Percentiles rank a stretch among this genome's conserved stretches.
These are phyloP conservation scores for Diplazon laetatorius DNA, from an alignment of 2,888 invertebrate genomes.

Conservation along the genomic window DNA sequence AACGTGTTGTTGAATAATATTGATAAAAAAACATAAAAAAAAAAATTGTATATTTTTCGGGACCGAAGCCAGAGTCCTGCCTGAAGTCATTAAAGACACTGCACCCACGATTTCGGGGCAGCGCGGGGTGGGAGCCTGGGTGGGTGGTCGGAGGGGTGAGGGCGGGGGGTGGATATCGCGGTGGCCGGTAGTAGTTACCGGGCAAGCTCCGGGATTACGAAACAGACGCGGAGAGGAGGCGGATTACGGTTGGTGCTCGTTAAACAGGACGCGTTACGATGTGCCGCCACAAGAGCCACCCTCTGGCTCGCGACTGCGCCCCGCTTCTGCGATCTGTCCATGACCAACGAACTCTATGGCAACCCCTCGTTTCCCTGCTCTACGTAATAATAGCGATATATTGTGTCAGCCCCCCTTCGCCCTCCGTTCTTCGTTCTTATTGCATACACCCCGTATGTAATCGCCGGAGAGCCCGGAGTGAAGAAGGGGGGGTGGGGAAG, in stretches of 20 bases:
- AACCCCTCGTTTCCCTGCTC: slow-evolving; percentile 20
- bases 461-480: too few species aligned
- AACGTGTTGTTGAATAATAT: too few species aligned
- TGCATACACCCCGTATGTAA: slow-evolving; percentile 15
- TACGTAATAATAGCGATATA: slow-evolving; percentile 47
- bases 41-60: too few species aligned
- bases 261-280: slow-evolving; percentile 73
- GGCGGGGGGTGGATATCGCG: too few species aligned
- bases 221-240: slow-evolving; percentile 60
- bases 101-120: slow-evolving; percentile 35
- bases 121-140: too few species aligned
- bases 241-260: slow-evolving; percentile 73
- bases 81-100: slow-evolving; percentile 31
- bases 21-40: too few species aligned
- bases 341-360: slow-evolving; percentile 32
- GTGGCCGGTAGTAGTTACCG: slow-evolving; percentile 19
- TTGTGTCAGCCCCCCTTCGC: background rate
- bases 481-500: too few species aligned
- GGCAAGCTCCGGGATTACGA: slow-evolving; percentile 67
- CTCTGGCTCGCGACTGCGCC: slow-evolving; percentile 4
- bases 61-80: background rate
- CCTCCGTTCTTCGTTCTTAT: slow-evolving; percentile 51
- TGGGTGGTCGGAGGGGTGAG: too few species aligned
- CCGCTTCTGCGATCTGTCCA: background rate
- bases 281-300: slow-evolving; percentile 27